Evolutionary conservation across 2,113 vertebrate genomes (phyloP).

Genomic region (Pithys albifrons): DNA sequence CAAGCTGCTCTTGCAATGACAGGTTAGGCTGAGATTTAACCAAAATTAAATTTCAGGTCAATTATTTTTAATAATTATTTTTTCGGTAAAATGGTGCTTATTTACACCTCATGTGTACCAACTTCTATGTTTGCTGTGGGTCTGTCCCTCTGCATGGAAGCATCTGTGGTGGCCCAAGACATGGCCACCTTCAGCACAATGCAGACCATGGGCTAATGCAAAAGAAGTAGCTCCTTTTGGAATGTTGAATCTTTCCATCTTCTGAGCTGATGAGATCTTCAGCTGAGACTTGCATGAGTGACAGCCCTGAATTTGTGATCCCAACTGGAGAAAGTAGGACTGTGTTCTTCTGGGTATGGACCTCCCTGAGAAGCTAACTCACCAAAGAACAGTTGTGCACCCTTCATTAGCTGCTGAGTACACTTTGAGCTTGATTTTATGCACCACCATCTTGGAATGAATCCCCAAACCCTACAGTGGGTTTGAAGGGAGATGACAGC

Average conservation of each 20-base stretch:
- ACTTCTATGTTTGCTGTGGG: background rate
- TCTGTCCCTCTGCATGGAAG: background rate
- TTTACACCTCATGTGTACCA: accelerated
- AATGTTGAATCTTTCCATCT: background rate
- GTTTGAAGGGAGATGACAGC: background rate
- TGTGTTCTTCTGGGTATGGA: background rate
- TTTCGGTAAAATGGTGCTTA: background rate
- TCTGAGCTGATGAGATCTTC: background rate
- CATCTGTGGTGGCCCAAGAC: background rate
- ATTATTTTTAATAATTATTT: background rate
- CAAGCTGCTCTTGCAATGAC: background rate
- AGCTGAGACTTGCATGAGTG: background rate
- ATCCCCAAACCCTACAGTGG: background rate
- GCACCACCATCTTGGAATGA: background rate
- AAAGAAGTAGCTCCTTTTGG: background rate
- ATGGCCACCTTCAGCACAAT: background rate
- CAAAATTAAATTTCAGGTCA: background rate
- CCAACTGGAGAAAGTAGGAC: background rate
- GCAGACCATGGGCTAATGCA: background rate
- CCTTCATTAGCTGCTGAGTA: background rate
- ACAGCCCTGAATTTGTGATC: background rate
- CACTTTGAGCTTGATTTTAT: background rate
- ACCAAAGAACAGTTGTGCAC: background rate
- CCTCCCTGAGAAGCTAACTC: background rate
- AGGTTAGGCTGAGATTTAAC: background rate